A percentile compares a stretch with the other conserved stretches of the same genome.
Conservation (phyloP, 1,140 invertebrate genomes). For the Pissodes strobi region DNA sequence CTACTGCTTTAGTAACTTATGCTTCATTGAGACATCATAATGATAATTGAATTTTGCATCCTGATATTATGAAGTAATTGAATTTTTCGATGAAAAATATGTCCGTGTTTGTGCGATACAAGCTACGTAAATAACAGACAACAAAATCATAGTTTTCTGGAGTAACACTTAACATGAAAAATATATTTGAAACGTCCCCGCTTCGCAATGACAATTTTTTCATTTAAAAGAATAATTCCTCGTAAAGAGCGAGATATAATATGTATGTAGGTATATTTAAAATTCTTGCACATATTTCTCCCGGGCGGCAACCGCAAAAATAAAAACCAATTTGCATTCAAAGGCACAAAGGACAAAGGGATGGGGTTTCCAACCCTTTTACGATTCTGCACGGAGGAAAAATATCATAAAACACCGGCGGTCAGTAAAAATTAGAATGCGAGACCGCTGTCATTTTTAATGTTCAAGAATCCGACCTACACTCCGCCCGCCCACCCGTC, state of each 20-base stretch:
- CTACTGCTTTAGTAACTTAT: too few species aligned
- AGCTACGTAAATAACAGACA: too few species aligned
- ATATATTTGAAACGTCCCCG: slow-evolving; percentile 17
- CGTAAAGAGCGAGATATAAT: slow-evolving; percentile 21
- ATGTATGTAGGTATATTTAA: slow-evolving; percentile 31
- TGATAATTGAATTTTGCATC: too few species aligned
- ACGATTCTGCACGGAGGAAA: slow-evolving; percentile 26
- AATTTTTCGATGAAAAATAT: too few species aligned
- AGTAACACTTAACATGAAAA: slow-evolving; percentile 4
- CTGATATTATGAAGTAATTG: too few species aligned
- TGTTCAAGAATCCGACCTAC: slow-evolving; percentile 26
- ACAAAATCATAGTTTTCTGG: not conserved
- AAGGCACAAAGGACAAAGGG: slow-evolving; percentile 33
- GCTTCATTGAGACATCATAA: too few species aligned
- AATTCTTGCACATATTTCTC: slow-evolving; percentile 35
- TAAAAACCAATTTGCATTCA: slow-evolving; percentile 36
- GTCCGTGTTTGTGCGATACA: too few species aligned
- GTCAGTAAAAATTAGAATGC: slow-evolving; percentile 34
- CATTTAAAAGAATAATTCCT: slow-evolving; percentile 30
- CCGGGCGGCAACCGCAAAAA: slow-evolving; percentile 29
- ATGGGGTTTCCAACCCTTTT: slow-evolving; percentile 31
- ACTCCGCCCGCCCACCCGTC: not conserved
- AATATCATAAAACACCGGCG: slow-evolving; percentile 33
- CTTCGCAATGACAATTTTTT: slow-evolving; percentile 5
- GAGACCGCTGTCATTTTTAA: slow-evolving; percentile 34